phyloP scores from a whole-genome alignment of 2,888 invertebrate genomes.

The Drosophila neotestacea region DNA sequence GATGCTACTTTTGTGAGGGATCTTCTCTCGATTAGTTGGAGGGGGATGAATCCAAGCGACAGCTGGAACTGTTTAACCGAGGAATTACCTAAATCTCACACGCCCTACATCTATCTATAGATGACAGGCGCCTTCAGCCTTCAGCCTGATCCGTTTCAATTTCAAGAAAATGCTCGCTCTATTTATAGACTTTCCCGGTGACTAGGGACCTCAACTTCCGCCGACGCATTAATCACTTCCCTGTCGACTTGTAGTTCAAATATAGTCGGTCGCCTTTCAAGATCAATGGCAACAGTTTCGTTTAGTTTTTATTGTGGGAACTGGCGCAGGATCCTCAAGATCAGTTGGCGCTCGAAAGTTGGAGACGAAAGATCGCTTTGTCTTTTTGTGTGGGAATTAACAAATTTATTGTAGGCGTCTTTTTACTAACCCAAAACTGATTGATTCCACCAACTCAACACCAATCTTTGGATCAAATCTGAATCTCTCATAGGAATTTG shows the following conservation, averaged over 20 bases:
- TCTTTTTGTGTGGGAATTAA: conserved; percentile 16
- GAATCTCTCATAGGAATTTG: conserved; percentile 74
- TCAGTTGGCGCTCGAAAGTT: conserved; percentile 29
- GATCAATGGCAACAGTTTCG: conserved; percentile 51
- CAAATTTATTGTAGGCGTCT: conserved; percentile 9
- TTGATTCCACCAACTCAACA: neutral
- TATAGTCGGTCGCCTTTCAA: conserved; percentile 42
- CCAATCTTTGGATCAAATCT: conserved; percentile 14
- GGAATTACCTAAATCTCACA: conserved; percentile 13
- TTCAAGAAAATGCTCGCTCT: conserved; percentile 3
- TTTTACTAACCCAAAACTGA: conserved; percentile 30
- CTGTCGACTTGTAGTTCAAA: conserved; percentile 20
- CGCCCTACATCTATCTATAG: neutral
- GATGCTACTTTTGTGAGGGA: neutral
- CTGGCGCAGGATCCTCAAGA: conserved; percentile 9
- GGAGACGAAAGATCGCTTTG: conserved; percentile 13
- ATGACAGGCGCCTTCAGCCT: conserved; percentile 21
- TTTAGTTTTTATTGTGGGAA: conserved; percentile 1
- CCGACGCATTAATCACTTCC: conserved; percentile 46
- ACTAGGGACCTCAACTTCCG: conserved; percentile 41
- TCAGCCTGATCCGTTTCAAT: neutral
- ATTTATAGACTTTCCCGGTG: conserved; percentile 37
- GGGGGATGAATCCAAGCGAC: conserved; percentile 15
- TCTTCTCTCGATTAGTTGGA: neutral
- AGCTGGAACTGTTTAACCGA: conserved; percentile 24